Conservation (phyloP, 2,113 vertebrate species). For the Scytalopus superciliaris region DNA sequence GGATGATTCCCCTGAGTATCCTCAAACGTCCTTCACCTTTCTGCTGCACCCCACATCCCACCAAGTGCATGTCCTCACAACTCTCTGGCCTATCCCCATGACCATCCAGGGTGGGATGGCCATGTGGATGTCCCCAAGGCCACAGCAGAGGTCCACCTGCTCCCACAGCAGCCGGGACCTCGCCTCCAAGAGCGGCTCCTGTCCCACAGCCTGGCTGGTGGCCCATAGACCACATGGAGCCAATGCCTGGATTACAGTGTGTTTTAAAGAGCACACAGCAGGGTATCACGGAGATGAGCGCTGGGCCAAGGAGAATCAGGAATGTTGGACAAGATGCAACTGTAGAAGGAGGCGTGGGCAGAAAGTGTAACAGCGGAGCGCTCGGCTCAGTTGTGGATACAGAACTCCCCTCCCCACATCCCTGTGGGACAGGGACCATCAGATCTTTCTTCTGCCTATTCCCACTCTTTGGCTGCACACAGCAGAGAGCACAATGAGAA, state of each 20-base stretch:
- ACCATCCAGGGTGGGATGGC: too few species aligned
- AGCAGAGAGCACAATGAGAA: rapidly evolving
- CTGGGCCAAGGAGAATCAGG: slow-evolving; percentile 15
- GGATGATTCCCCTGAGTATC: neutral
- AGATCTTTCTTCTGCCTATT: neutral
- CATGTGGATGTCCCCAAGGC: neutral
- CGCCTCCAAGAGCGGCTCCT: rapidly evolving
- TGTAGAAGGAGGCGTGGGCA: neutral
- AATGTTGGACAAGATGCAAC: neutral
- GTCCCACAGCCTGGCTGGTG: neutral
- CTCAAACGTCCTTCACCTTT: neutral
- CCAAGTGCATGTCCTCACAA: neutral
- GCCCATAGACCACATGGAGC: neutral
- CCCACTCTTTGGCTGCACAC: neutral
- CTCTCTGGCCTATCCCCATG: neutral
- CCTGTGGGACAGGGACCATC: neutral
- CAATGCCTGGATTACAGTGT: neutral
- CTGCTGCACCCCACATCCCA: neutral
- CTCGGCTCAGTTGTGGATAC: rapidly evolving
- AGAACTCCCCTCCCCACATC: neutral
- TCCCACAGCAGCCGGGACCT: rapidly evolving
- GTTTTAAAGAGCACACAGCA: neutral
- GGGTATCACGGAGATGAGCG: neutral
- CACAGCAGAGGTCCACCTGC: neutral
- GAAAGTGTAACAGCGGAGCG: neutral